Conservation (phyloP, 1,140 invertebrate genomes). For the fruit fly (Drosophila melanogaster) region DNA sequence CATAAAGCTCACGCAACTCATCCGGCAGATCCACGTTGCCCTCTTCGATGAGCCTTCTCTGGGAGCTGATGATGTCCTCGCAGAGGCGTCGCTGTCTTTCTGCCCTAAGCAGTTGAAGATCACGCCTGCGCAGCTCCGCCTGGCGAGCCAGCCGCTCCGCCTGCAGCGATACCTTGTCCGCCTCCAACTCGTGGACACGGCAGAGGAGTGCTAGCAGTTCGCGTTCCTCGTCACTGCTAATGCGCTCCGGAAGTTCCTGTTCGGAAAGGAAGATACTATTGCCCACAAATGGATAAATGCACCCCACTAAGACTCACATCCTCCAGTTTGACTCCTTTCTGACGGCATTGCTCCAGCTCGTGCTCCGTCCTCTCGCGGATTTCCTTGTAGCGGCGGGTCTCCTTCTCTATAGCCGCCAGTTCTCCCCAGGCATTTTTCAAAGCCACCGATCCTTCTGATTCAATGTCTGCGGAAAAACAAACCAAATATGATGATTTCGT, state of each 20-base stretch:
- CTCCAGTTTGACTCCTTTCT: constrained; percentile 91
- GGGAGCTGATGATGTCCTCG: constrained; percentile 95
- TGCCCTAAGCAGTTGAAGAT: constrained; percentile 92
- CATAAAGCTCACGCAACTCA: constrained; percentile 93
- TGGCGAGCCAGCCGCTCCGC: constrained; percentile 93
- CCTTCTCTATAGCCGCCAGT: constrained; percentile 92
- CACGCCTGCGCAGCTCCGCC: constrained; percentile 93
- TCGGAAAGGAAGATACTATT: neutral
- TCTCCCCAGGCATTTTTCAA: constrained; percentile 94
- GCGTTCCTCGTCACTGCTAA: constrained; percentile 93
- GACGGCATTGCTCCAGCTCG: constrained; percentile 91
- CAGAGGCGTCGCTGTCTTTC: constrained; percentile 93
- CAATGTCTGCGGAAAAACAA: constrained; percentile 59
- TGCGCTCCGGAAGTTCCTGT: constrained; percentile 92
- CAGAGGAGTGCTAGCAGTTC: constrained; percentile 93
- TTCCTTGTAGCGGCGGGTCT: constrained; percentile 92
- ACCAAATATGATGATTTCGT: neutral
- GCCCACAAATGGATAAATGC: fast-evolving
- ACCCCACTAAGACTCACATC: constrained; percentile 87
- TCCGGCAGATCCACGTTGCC: constrained; percentile 88
- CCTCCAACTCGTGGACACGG: constrained; percentile 95
- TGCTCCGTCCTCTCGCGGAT: constrained; percentile 90
- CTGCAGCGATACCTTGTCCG: constrained; percentile 94
- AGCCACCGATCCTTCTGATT: constrained; percentile 89
- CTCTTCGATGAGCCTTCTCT: constrained; percentile 93